Evolutionary conservation across 2,888 invertebrate genomes (phyloP), one percentile per base, ranked within the genome.

Genomic region (Nudaria mundana): DNA sequence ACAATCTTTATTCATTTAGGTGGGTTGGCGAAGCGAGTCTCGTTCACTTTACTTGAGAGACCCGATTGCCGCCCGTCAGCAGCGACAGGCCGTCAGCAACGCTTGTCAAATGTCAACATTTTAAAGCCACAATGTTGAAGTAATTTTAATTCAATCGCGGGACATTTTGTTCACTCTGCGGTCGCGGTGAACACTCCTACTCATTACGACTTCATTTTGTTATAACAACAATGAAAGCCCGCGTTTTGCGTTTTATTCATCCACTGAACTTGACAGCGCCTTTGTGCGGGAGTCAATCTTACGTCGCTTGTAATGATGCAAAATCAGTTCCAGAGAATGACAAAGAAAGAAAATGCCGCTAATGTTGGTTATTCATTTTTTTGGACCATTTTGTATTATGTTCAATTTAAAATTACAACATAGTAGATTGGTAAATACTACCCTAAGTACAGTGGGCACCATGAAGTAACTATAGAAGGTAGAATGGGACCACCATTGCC

Each of bases 121-220:
- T 71, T 76, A 77, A 76, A 81, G 75, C 75, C 71, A 72, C 76
- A 74, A 73, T 75, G 81, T 80, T 77, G 72, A 72, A 73, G 78
- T 69, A 79, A 81, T 81, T 86, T 86, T 81, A 82, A 85, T 87
- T 87, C 79, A 84, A 84, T 82, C 74, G 65, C 55, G 66, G 73
- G 71, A 78, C 79, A 76, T 79, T 81, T 66, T 63, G 64, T 65
- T 69, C 66, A 64, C 70, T 41, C 51, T 52, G 53, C 60, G 61
- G 40, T 45, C 56, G 57, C 43, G 39, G 39, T 42, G 30, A 40
- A 39, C 40, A 64, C 72, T 71, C 68, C 76, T 67, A 74, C 86
- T 86, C 84, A 87, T 86, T 87, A 85, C 71, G 78, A 70, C 85
- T 87, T 85, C 79, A 86, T 86, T 86, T 86, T 84, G 76, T 81